Percentiles rank a stretch among this genome's conserved stretches.
Conservation (phyloP, 2,888 invertebrate species). For the Kryphioiulus occultus region DNA sequence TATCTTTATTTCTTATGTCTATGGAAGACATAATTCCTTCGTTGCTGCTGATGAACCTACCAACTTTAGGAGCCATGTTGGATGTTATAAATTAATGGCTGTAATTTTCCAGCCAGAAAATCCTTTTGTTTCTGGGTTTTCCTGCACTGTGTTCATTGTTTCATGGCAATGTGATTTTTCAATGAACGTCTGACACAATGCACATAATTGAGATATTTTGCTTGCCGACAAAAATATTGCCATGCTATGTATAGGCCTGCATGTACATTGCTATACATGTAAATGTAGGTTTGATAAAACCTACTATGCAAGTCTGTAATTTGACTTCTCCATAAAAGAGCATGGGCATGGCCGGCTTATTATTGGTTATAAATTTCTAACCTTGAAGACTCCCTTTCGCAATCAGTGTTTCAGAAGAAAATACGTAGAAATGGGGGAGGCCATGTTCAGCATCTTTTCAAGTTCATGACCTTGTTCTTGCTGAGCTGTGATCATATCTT, state of each 20-base stretch:
- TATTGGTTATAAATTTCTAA: not conserved
- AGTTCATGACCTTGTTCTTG: not conserved
- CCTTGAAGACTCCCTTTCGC: not conserved
- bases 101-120: no score
- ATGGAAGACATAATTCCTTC: no score
- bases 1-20: no score
- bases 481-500: no score
- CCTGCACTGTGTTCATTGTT: not conserved
- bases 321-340: not conserved
- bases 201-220: not conserved
- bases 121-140: no score
- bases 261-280: not conserved
- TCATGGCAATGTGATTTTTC: no score
- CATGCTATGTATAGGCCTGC: no score
- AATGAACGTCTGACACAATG: not conserved
- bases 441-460: not conserved
- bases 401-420: not conserved
- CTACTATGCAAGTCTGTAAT: not conserved
- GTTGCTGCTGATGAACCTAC: no score
- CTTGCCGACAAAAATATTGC: no score
- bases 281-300: not conserved
- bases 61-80: no score
- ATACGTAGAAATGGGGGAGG: not conserved
- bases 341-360: not conserved
- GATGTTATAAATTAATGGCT: no score